Conservation (phyloP, 2,113 vertebrate genomes). For the Anseranas semipalmata region DNA sequence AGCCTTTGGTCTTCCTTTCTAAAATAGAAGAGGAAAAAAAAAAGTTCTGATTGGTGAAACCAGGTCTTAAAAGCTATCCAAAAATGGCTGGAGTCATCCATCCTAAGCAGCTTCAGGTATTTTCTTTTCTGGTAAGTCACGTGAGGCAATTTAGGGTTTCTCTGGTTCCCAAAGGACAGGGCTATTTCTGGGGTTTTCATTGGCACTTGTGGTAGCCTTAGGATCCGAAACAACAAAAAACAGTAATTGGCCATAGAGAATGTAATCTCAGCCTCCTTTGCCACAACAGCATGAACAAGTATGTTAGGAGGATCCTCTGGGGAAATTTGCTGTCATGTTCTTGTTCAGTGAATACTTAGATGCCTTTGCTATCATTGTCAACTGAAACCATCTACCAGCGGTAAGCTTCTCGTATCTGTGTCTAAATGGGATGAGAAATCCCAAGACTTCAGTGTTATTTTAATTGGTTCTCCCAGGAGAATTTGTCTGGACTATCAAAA, state of each 20-base stretch:
- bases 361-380: constrained; percentile 13
- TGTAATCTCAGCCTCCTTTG: constrained; percentile 22
- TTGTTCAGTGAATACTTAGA: constrained; percentile 14
- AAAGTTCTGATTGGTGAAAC: neutral
- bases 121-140: neutral
- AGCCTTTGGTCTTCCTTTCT: neutral
- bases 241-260: neutral
- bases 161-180: neutral
- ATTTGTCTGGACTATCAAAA: constrained; percentile 3
- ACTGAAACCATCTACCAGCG: neutral
- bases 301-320: constrained; percentile 28
- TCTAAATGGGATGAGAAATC: constrained; percentile 13
- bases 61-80: neutral
- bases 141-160: neutral
- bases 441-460: constrained; percentile 22
- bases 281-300: neutral
- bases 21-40: neutral
- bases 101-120: neutral
- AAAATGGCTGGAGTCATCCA: neutral
- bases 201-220: constrained; percentile 26
- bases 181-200: constrained; percentile 21
- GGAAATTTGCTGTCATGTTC: constrained; percentile 36
- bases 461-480: constrained; percentile 13
- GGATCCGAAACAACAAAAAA: neutral
- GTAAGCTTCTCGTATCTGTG: neutral